Evolutionary conservation across 2,888 invertebrate species (phyloP).

Genomic region (Lycaena phlaeas): DNA sequence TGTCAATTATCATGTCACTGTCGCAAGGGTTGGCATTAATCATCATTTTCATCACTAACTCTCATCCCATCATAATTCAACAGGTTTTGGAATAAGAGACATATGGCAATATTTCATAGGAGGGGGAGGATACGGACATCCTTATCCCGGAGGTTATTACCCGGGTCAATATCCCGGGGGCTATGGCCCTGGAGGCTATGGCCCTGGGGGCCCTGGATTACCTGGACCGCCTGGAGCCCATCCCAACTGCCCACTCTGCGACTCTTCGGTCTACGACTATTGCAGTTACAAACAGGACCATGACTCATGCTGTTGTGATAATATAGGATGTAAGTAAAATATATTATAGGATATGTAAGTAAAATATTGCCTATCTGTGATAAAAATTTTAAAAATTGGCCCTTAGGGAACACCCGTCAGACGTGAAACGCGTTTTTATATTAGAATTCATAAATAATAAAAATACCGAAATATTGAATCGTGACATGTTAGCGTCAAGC

Average conservation of each 20-base stretch:
- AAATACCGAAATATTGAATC: too few relatives aligned
- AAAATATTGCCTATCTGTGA: too few relatives aligned
- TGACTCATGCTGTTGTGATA: conserved; percentile 83
- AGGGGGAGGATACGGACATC: conserved; percentile 40
- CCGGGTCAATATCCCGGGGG: conserved; percentile 28
- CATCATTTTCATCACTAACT: conserved; percentile 28
- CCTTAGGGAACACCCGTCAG: too few relatives aligned
- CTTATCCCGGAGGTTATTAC: conserved; percentile 14
- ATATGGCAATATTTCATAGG: conserved; percentile 65
- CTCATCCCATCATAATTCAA: conserved; percentile 31
- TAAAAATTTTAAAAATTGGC: too few relatives aligned
- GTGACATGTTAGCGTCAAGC: too few relatives aligned
- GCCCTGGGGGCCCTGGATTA: conserved; percentile 22
- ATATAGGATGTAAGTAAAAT: conserved; percentile 57
- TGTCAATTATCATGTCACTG: neutral
- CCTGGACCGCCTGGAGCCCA: conserved; percentile 60
- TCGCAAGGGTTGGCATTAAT: conserved; percentile 7
- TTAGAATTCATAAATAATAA: too few relatives aligned
- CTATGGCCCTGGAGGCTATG: conserved; percentile 26
- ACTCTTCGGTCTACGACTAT: conserved; percentile 83
- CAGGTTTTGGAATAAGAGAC: conserved; percentile 66
- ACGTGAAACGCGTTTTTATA: too few relatives aligned
- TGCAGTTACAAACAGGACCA: conserved; percentile 83
- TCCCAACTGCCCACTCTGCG: conserved; percentile 80
- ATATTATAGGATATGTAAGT: too few relatives aligned